phyloP scores from a whole-genome alignment of 1,140 invertebrate species.

The Brachionus asplanchnoidis region DNA sequence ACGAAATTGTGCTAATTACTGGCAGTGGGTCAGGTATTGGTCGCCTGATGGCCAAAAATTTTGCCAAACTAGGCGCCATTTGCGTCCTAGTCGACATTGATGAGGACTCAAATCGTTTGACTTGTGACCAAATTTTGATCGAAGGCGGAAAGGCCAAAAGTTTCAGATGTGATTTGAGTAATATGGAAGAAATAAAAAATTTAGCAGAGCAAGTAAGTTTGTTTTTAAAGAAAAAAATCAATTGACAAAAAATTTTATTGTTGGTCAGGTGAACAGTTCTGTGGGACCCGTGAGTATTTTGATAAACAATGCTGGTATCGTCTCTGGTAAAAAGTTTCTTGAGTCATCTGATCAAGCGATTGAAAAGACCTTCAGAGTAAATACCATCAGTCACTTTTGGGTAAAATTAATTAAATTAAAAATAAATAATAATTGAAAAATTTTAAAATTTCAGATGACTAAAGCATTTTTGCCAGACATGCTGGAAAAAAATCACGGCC shows the following conservation, averaged over 20 bases:
- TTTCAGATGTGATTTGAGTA: slow-evolving; percentile 69
- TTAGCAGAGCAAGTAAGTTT: slow-evolving; percentile 67
- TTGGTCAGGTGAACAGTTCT: slow-evolving; percentile 58
- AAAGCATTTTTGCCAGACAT: slow-evolving; percentile 76
- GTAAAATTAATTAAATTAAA: slow-evolving; percentile 54
- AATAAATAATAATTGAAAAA: neutral
- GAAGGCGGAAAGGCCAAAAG: slow-evolving; percentile 62
- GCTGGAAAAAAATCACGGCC: slow-evolving; percentile 72
- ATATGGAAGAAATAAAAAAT: slow-evolving; percentile 72
- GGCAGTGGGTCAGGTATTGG: slow-evolving; percentile 77
- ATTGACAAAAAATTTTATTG: neutral
- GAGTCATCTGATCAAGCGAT: slow-evolving; percentile 73
- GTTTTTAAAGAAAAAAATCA: neutral
- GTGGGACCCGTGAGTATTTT: slow-evolving; percentile 81
- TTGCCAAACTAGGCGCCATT: slow-evolving; percentile 71
- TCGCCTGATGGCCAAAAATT: slow-evolving; percentile 69
- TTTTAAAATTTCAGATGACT: slow-evolving; percentile 50
- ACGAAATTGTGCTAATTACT: slow-evolving; percentile 77
- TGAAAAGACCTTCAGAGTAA: slow-evolving; percentile 64
- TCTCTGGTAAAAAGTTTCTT: slow-evolving; percentile 74
- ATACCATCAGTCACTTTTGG: slow-evolving; percentile 66
- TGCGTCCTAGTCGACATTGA: slow-evolving; percentile 89
- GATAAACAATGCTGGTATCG: slow-evolving; percentile 89
- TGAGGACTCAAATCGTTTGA: slow-evolving; percentile 70
- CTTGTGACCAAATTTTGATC: slow-evolving; percentile 64